A percentile compares a stretch with the other conserved stretches of the same genome.
These are phyloP conservation scores for Micrasema longulum DNA, from an alignment of 1,140 invertebrate genomes.

Conservation along the genomic window DNA sequence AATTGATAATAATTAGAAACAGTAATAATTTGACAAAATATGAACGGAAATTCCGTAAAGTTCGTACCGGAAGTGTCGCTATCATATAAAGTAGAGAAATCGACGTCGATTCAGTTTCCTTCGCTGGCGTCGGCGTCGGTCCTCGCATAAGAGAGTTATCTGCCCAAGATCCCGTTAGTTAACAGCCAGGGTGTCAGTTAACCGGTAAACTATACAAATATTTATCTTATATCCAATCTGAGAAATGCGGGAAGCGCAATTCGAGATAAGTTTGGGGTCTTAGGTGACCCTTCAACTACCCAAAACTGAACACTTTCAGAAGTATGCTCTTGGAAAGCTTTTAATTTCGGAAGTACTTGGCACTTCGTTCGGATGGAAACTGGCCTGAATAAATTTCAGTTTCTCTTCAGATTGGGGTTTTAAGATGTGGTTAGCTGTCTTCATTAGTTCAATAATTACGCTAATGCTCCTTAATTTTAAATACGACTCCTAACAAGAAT, in stretches of 20 bases:
- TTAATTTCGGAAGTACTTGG: conserved; percentile 10
- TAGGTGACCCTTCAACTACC: conserved; percentile 16
- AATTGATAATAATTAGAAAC: background rate
- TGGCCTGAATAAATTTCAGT: background rate
- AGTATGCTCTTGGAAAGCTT: background rate
- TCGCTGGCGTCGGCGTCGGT: background rate
- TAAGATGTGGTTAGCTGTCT: conserved; percentile 1
- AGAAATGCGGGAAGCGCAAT: conserved; percentile 31
- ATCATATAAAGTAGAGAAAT: conserved; percentile 3
- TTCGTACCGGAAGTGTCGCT: conserved; percentile 6
- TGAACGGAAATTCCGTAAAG: conserved; percentile 22
- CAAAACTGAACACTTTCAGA: conserved; percentile 10
- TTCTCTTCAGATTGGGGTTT: conserved; percentile 1
- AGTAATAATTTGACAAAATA: conserved; percentile 11
- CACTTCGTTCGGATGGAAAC: conserved; percentile 12
- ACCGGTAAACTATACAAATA: conserved; percentile 45
- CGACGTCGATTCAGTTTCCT: background rate
- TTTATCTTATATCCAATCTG: conserved; percentile 48
- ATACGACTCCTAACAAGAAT: too few species aligned
- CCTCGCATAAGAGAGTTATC: conserved; percentile 1
- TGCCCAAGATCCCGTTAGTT: conserved; percentile 9
- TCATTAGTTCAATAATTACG: background rate
- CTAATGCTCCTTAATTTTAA: too few species aligned
- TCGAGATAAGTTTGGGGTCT: conserved; percentile 44
- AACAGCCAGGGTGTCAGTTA: conserved; percentile 29